Conservation (phyloP, 2,113 vertebrate species). For the Mesocricetus auratus region DNA sequence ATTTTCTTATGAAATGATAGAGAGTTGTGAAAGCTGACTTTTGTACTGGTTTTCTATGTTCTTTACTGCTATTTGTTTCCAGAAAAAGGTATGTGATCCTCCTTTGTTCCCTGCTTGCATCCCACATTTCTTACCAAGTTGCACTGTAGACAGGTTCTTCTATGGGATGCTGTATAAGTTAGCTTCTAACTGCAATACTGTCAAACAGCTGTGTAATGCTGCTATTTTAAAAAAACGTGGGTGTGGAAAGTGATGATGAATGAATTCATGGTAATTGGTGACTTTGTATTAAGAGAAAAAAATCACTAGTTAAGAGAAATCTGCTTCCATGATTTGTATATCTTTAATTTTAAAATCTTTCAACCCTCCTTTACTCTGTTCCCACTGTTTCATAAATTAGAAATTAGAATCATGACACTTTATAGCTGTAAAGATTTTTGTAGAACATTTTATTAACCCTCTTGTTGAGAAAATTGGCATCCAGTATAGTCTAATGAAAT, state of each 20-base stretch:
- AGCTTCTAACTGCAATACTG: conserved; percentile 52
- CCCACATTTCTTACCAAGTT: background rate
- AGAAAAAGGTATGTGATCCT: background rate
- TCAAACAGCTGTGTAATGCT: conserved; percentile 65
- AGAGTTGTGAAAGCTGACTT: background rate
- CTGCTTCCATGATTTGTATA: conserved; percentile 39
- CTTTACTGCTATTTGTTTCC: background rate
- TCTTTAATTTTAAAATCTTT: conserved; percentile 63
- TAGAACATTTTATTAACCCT: conserved; percentile 67
- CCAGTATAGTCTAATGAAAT: conserved; percentile 48
- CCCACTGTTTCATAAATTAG: conserved; percentile 62
- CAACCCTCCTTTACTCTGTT: background rate
- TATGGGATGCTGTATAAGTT: conserved; percentile 37
- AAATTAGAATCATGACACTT: conserved; percentile 65
- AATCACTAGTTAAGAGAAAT: conserved; percentile 30
- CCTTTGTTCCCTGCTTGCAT: background rate
- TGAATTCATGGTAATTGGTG: conserved; percentile 67
- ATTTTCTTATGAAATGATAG: background rate
- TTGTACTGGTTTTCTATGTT: background rate
- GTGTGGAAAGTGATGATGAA: conserved; percentile 73
- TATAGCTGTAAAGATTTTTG: conserved; percentile 58
- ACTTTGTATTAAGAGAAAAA: conserved; percentile 69
- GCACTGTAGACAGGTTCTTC: conserved; percentile 41
- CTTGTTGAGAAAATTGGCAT: conserved; percentile 60
- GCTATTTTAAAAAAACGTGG: conserved; percentile 69